Evolutionary conservation across 2,113 vertebrate species (phyloP).

Genomic region (Mobula birostris): DNA sequence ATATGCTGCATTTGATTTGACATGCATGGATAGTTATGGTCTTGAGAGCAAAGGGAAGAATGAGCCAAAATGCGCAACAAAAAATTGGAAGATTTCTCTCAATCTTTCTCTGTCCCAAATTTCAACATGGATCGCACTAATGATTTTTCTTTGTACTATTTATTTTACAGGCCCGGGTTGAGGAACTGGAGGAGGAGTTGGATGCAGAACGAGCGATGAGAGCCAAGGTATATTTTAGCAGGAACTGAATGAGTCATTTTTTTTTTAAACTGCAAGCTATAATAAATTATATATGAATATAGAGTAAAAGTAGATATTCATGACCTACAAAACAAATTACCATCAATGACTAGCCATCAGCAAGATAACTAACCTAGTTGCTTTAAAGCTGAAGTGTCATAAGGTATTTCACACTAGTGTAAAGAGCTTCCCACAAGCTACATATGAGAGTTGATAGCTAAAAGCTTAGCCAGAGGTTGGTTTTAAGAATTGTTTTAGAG

Average conservation of each 20-base stretch:
- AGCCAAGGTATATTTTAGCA: constrained; percentile 55
- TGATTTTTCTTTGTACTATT: not conserved
- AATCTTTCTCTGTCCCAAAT: not conserved
- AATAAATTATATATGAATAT: not conserved
- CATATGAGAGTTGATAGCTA: too few relatives aligned
- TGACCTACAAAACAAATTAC: not conserved
- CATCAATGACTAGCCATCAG: not conserved
- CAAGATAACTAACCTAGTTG: not conserved
- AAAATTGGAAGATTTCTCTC: not conserved
- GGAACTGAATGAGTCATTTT: not conserved
- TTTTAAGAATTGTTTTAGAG: too few relatives aligned
- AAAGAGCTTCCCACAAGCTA: too few relatives aligned
- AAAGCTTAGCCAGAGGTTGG: too few relatives aligned
- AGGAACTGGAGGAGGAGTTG: constrained; percentile 70
- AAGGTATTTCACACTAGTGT: too few relatives aligned
- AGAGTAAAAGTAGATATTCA: not conserved
- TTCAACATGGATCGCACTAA: not conserved
- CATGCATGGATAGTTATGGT: not conserved
- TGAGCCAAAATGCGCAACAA: not conserved
- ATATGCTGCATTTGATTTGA: not conserved
- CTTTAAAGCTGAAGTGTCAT: too few relatives aligned
- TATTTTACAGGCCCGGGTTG: constrained; percentile 55
- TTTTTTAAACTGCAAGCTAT: not conserved
- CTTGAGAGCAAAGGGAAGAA: not conserved
- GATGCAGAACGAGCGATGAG: constrained; percentile 60